Conservation (phyloP, 2,888 invertebrate genomes). For the Tuberolachnus salignus region DNA sequence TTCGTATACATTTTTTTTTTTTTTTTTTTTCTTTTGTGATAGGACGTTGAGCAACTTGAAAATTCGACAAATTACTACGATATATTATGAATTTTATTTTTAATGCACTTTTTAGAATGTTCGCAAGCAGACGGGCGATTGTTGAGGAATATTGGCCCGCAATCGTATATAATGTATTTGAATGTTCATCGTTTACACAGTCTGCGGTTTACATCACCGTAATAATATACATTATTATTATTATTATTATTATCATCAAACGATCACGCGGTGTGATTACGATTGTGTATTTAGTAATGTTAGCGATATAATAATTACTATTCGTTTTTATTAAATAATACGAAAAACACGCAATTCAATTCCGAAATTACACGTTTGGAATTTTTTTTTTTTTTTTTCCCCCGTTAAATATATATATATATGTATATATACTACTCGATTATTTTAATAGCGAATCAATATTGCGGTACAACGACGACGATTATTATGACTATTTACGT, state of each 20-base stretch:
- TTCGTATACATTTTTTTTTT: no score
- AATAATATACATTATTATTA: constrained; percentile 18
- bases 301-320: no score
- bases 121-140: not conserved
- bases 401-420: not conserved
- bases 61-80: not conserved
- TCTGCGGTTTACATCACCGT: constrained; percentile 4
- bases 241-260: constrained; percentile 4
- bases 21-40: no score
- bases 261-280: not conserved
- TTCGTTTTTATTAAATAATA: no score
- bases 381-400: not conserved
- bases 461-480: not conserved
- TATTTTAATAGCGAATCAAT: constrained; percentile 39
- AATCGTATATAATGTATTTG: not conserved
- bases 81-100: not conserved
- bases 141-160: not conserved
- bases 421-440: not conserved
- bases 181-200: not conserved
- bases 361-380: not conserved
- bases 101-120: not conserved
- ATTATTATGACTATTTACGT: not conserved
- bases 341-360: not conserved
- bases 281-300: not conserved
- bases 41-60: not conserved